Conservation (phyloP, 2,113 vertebrate species). For the Columba livia region DNA sequence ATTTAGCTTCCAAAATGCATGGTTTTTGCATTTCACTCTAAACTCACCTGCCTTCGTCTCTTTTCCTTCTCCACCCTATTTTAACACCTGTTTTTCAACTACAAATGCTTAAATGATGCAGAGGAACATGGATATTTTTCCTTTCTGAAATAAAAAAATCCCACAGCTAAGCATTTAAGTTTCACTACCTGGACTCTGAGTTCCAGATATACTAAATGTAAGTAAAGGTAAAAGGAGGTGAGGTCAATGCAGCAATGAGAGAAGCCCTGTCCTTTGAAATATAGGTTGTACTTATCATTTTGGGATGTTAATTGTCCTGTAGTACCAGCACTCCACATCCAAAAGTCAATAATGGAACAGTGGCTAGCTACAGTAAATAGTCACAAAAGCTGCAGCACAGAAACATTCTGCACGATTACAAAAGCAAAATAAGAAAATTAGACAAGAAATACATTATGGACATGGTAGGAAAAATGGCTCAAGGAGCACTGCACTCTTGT, state of each 20-base stretch:
- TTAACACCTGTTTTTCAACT: not conserved
- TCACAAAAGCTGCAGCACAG: slow-evolving; percentile 26
- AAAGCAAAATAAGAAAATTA: not conserved
- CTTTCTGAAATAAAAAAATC: not conserved
- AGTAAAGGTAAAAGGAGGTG: not conserved
- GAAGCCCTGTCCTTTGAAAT: not conserved
- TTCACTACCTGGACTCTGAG: not conserved
- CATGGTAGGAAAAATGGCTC: slow-evolving; percentile 23
- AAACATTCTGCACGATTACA: not conserved
- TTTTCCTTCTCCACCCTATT: not conserved
- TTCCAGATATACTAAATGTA: not conserved
- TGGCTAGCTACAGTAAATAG: not conserved
- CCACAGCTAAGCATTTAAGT: not conserved
- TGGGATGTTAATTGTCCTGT: not conserved
- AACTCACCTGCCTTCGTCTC: not conserved
- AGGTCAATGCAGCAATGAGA: not conserved
- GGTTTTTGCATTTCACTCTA: not conserved
- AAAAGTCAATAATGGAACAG: not conserved
- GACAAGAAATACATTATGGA: not conserved
- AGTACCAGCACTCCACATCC: slow-evolving; percentile 10
- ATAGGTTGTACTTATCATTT: not conserved
- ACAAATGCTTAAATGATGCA: not conserved
- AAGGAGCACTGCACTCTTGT: slow-evolving; percentile 21
- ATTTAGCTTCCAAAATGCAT: not conserved
- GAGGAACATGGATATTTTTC: not conserved